Conservation (phyloP, 2,797 vertebrate genomes). For the Channa striata region DNA sequence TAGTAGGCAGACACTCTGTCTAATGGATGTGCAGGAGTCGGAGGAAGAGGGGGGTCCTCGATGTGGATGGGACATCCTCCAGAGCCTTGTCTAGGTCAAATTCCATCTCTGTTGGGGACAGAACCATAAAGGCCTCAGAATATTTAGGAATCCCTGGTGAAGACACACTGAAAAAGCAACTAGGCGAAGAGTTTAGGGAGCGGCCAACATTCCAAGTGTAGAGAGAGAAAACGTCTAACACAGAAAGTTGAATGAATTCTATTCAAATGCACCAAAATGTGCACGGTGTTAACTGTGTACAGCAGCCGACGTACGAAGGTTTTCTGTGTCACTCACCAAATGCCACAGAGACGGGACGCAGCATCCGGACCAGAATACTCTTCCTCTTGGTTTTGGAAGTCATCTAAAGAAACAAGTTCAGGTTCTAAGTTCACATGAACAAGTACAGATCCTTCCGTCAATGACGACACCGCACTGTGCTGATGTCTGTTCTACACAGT, state of each 20-base stretch:
- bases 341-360: slow-evolving; percentile 94
- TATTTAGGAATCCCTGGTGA: too few relatives aligned
- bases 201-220: too few relatives aligned
- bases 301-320: not conserved
- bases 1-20: slow-evolving; percentile 83
- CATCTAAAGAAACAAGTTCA: slow-evolving; percentile 80
- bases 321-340: slow-evolving; percentile 86
- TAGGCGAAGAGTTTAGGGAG: too few relatives aligned
- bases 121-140: not conserved
- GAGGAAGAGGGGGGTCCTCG: slow-evolving; percentile 87
- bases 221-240: too few relatives aligned
- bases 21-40: slow-evolving; percentile 51
- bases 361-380: slow-evolving; percentile 97
- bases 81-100: slow-evolving; percentile 97
- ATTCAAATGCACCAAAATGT: too few relatives aligned
- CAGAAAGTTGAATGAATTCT: too few relatives aligned
- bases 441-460: rapidly evolving
- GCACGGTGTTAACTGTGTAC: too few relatives aligned
- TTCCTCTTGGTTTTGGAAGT: slow-evolving; percentile 95
- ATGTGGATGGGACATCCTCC: slow-evolving; percentile 94
- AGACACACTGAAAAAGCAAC: too few relatives aligned
- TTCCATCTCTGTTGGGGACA: slow-evolving; percentile 90
- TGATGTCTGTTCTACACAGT: not conserved
- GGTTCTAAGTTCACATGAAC: not conserved
- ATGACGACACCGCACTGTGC: not conserved